A percentile compares a stretch with the other conserved stretches of the same genome.
Evolutionary conservation across 2,113 vertebrate genomes (phyloP).

Genomic region (Menidia beryllina): DNA sequence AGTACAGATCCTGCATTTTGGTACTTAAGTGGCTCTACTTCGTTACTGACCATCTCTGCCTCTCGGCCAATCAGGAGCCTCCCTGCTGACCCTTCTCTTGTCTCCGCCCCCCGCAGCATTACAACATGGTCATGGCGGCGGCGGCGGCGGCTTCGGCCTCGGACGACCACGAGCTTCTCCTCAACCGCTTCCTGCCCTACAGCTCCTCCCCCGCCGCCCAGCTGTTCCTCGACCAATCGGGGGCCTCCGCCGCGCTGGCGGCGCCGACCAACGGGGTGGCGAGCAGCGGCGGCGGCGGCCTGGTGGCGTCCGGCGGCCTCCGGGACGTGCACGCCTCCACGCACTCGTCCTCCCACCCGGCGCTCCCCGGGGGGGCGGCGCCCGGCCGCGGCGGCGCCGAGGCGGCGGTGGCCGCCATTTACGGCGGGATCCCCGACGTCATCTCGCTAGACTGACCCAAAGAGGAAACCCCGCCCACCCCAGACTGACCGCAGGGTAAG

Average conservation of each 20-base stretch:
- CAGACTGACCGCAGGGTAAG: constrained; percentile 45
- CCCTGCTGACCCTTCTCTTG: neutral
- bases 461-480: constrained; percentile 2
- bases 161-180: constrained; percentile 94
- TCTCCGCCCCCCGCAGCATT: constrained; percentile 85
- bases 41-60: too few relatives aligned
- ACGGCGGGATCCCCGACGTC: constrained; percentile 95
- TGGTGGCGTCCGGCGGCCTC: constrained; percentile 92
- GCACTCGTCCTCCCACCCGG: constrained; percentile 77
- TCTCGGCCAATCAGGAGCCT: neutral
- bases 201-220: constrained; percentile 86
- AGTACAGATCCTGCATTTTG: too few relatives aligned
- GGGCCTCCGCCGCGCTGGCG: constrained; percentile 83
- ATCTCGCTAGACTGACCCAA: constrained; percentile 94
- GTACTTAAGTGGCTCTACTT: too few relatives aligned
- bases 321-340: constrained; percentile 87
- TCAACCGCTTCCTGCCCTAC: constrained; percentile 94
- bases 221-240: constrained; percentile 95
- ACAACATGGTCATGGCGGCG: constrained; percentile 94
- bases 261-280: constrained; percentile 84
- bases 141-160: constrained; percentile 92
- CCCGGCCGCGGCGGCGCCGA: constrained; percentile 84
- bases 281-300: constrained; percentile 91
- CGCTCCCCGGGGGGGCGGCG: constrained; percentile 70
- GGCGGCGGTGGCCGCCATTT: constrained; percentile 87